phyloP scores from a whole-genome alignment of 2,113 vertebrate species.

The Gymnogyps californianus region DNA sequence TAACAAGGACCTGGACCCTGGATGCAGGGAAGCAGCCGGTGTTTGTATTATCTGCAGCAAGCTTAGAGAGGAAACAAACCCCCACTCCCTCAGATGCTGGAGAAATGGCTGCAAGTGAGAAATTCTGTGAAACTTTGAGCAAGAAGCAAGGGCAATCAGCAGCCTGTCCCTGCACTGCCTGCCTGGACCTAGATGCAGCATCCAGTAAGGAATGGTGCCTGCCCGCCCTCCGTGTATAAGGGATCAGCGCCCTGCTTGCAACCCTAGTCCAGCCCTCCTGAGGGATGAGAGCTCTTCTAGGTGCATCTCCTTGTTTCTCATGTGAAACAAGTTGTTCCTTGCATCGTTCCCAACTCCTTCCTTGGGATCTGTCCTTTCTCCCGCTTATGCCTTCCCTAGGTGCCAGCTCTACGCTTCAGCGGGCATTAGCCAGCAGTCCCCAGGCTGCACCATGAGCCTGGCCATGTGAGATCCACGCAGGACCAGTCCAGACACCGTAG shows the following conservation, averaged over 20 bases:
- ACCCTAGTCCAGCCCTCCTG: background rate
- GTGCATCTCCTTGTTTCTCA: background rate
- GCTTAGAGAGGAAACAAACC: background rate
- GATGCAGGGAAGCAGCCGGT: background rate
- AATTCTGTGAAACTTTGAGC: background rate
- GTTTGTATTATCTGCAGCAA: background rate
- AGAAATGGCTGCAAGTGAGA: background rate
- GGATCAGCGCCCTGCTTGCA: background rate
- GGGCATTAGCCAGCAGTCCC: background rate
- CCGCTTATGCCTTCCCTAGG: background rate
- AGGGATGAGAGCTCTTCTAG: background rate
- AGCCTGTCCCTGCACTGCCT: background rate
- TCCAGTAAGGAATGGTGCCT: background rate
- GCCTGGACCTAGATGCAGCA: background rate
- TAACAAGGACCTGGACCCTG: background rate
- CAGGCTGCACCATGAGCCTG: background rate
- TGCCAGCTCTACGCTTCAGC: background rate
- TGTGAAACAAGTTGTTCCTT: background rate
- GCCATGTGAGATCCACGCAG: background rate
- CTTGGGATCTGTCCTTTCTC: background rate
- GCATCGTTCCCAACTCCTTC: background rate
- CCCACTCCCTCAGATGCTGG: background rate
- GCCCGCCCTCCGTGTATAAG: background rate
- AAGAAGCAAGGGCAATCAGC: background rate
- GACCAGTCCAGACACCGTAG: background rate